A percentile compares a stretch with the other conserved stretches of the same genome.
These are phyloP conservation scores for Drosophila aldrichi DNA, from an alignment of 2,888 invertebrate species.

Conservation along the genomic window DNA sequence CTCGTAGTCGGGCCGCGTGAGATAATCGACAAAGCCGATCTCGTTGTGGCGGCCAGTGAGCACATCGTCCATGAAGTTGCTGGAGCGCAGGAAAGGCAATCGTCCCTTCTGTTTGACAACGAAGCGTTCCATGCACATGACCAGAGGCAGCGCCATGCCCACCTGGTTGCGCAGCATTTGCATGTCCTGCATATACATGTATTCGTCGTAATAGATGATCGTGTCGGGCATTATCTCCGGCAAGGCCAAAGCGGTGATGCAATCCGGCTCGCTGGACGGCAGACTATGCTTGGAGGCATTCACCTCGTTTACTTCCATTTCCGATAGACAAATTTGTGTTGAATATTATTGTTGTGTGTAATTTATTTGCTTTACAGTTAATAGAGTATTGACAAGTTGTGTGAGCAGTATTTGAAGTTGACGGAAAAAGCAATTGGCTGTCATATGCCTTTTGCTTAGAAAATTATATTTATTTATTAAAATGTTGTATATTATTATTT, in stretches of 20 bases:
- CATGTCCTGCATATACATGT: slow-evolving; percentile 90
- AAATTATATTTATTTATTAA: no score
- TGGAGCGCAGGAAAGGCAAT: slow-evolving; percentile 87
- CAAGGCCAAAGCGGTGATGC: slow-evolving; percentile 77
- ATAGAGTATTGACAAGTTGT: no score
- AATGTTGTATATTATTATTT: no score
- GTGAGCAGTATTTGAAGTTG: no score
- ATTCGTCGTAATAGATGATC: slow-evolving; percentile 86
- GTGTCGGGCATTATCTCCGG: slow-evolving; percentile 81
- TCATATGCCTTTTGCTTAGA: no score
- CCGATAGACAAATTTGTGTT: not conserved
- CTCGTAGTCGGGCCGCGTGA: slow-evolving; percentile 89
- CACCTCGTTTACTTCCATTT: no score
- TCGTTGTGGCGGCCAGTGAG: slow-evolving; percentile 90
- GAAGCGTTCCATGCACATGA: slow-evolving; percentile 93
- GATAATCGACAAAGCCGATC: slow-evolving; percentile 91
- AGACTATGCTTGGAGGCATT: slow-evolving; percentile 41
- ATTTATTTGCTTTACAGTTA: no score
- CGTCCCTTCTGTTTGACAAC: slow-evolving; percentile 90
- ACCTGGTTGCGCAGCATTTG: slow-evolving; percentile 92
- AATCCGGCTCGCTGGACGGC: slow-evolving; percentile 76
- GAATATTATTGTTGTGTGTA: not conserved
- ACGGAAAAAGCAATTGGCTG: no score
- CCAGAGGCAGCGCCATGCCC: slow-evolving; percentile 94
- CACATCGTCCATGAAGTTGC: slow-evolving; percentile 89